Conservation (phyloP, 2,888 invertebrate genomes). For the Allolobophora icterica region DNA sequence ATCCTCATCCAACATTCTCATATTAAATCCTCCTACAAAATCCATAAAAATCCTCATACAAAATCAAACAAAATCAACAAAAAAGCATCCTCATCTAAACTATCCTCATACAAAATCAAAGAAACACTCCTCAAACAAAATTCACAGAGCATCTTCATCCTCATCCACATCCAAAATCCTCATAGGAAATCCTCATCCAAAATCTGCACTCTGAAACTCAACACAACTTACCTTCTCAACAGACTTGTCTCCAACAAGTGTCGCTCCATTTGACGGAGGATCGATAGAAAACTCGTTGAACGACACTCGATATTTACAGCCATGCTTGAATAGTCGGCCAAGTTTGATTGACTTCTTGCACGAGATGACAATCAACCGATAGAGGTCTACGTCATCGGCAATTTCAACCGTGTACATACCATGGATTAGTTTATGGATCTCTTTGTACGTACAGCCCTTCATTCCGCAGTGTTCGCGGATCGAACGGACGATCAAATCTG, state of each 20-base stretch:
- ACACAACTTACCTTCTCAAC: neutral
- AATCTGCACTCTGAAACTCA: neutral
- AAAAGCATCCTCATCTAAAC: too few relatives aligned
- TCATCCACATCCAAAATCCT: neutral
- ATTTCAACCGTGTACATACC: neutral
- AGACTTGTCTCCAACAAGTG: neutral
- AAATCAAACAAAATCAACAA: neutral
- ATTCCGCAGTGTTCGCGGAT: neutral
- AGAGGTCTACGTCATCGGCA: neutral
- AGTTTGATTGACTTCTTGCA: constrained; percentile 19
- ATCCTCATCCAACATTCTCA: neutral
- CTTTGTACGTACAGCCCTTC: constrained; percentile 9
- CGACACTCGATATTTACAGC: constrained; percentile 21
- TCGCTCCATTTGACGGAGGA: neutral
- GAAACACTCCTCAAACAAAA: neutral
- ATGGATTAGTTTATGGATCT: neutral
- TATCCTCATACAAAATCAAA: too few relatives aligned
- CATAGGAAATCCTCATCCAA: neutral
- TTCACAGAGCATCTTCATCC: neutral
- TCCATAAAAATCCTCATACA: neutral
- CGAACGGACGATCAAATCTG: neutral
- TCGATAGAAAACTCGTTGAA: neutral
- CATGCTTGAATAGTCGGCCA: constrained; percentile 19
- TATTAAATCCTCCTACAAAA: too few relatives aligned
- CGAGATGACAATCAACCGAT: neutral